These are phyloP conservation scores for Podarcis raffonei DNA, from an alignment of 2,113 vertebrate genomes.

Conservation along the genomic window DNA sequence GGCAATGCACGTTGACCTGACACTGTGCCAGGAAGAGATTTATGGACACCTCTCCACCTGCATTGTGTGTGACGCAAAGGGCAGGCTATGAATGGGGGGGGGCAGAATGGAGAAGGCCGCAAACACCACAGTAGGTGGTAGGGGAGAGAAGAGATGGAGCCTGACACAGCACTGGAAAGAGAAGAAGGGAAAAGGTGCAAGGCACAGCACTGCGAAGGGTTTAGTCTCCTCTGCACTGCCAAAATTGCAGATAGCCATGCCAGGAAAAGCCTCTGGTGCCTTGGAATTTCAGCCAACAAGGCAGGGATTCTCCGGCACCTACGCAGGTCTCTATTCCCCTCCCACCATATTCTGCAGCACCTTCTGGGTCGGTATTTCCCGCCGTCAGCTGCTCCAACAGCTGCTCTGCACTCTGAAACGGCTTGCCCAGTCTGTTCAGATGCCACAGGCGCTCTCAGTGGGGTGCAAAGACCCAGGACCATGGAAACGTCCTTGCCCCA, in stretches of 20 bases:
- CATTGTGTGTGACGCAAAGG: neutral
- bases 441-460: constrained; percentile 24
- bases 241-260: neutral
- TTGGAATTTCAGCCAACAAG: neutral
- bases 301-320: constrained; percentile 16
- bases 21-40: neutral
- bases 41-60: neutral
- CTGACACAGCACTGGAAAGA: neutral
- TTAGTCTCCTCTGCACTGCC: accelerated
- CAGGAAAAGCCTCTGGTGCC: neutral
- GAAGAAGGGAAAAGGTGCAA: neutral
- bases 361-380: constrained; percentile 59
- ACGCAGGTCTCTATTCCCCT: neutral
- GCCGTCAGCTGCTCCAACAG: constrained; percentile 51
- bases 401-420: neutral
- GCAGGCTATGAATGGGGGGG: neutral
- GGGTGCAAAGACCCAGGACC: neutral
- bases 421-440: constrained; percentile 49
- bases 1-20: neutral
- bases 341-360: constrained; percentile 24
- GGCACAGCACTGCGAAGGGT: accelerated
- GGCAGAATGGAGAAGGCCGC: neutral
- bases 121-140: neutral
- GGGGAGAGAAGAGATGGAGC: neutral
- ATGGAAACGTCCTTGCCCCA: neutral